Conservation (phyloP, 2,797 vertebrate species). For the Fistularia tabacaria region DNA sequence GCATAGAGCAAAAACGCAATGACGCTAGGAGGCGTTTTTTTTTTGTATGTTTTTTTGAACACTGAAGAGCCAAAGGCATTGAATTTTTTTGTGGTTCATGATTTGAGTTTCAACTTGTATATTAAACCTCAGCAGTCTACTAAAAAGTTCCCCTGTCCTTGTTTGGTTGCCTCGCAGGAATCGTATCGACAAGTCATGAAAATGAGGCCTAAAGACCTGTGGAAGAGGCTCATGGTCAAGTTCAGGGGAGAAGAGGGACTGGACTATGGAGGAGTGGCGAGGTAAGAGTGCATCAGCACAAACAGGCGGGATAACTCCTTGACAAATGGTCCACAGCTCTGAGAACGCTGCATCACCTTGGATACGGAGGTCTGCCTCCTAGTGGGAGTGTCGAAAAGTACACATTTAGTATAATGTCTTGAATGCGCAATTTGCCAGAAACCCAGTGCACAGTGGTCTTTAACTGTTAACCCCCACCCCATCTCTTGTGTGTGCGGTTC, state of each 20-base stretch:
- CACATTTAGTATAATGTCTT: constrained; percentile 1
- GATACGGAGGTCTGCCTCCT: constrained; percentile 26
- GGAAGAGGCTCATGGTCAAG: constrained; percentile 99
- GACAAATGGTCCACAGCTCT: no score
- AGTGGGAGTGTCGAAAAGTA: constrained; percentile 24
- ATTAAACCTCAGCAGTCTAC: no score
- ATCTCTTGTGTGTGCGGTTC: neutral
- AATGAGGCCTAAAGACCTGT: constrained; percentile 97
- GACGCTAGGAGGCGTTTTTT: no score
- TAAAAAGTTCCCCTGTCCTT: neutral
- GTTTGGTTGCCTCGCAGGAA: constrained; percentile 72
- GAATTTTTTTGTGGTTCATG: no score
- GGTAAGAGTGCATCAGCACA: constrained; percentile 66
- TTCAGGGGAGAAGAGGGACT: constrained; percentile 97
- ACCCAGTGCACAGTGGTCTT: neutral
- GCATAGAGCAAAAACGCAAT: no score
- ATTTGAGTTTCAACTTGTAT: no score
- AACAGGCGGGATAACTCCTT: no score
- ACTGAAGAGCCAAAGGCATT: no score
- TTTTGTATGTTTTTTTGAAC: no score
- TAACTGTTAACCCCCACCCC: neutral
- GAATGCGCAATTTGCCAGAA: no score
- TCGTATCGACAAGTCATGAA: constrained; percentile 99
- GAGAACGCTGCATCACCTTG: no score
- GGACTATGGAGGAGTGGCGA: constrained; percentile 95